Conservation (phyloP, 2,888 invertebrate genomes). For the Ariolimax columbianus region DNA sequence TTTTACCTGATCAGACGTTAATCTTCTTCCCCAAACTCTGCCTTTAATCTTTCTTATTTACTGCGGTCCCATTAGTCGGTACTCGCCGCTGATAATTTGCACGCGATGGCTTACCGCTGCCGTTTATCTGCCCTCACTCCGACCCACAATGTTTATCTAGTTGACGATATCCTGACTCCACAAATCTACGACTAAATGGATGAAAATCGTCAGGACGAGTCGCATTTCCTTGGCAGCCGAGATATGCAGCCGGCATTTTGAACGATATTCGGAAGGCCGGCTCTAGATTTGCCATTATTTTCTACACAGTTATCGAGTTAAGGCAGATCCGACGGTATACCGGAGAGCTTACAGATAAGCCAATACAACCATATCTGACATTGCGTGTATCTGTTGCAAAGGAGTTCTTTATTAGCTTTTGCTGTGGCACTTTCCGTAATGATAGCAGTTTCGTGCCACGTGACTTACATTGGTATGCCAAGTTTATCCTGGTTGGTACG, state of each 20-base stretch:
- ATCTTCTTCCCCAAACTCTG: too few relatives aligned
- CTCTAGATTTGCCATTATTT: not conserved
- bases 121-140: not conserved
- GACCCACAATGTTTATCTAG: not conserved
- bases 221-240: slow-evolving; percentile 1
- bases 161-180: not conserved
- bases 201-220: not conserved
- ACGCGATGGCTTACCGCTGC: not conserved
- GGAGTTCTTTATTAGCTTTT: slow-evolving; percentile 16
- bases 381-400: not conserved
- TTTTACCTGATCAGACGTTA: too few relatives aligned
- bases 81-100: not conserved
- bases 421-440: not conserved
- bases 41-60: not conserved
- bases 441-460: not conserved
- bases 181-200: not conserved
- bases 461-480: not conserved
- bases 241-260: slow-evolving; percentile 2
- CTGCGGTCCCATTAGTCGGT: not conserved
- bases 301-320: not conserved
- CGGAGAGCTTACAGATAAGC: not conserved
- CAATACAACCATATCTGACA: not conserved
- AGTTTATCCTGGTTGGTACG: too few relatives aligned
- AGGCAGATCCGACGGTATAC: not conserved
- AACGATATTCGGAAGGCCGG: not conserved